Conservation (phyloP, 2,888 invertebrate genomes). For the Teinopalpus imperialis region DNA sequence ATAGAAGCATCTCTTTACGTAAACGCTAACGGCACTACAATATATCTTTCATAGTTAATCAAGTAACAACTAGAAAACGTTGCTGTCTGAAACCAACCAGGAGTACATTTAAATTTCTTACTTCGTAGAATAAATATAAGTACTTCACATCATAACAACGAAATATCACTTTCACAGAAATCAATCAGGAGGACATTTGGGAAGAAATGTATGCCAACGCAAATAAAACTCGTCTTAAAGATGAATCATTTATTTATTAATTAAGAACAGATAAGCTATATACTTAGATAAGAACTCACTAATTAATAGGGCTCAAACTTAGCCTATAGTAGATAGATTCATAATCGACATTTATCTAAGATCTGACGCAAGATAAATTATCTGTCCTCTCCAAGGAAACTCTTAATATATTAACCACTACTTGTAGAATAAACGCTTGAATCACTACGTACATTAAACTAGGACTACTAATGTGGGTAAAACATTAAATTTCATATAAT, state of each 20-base stretch:
- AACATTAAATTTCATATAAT: constrained; percentile 15
- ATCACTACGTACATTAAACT: constrained; percentile 23
- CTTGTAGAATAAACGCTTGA: constrained; percentile 25
- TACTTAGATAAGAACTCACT: constrained; percentile 62
- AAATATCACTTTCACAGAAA: too few species aligned
- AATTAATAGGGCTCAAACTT: constrained; percentile 64
- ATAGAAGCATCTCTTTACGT: too few species aligned
- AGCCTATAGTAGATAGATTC: constrained; percentile 43
- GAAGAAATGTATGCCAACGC: too few species aligned
- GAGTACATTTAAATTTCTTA: too few species aligned
- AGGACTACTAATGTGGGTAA: constrained; percentile 19
- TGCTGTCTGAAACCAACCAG: too few species aligned
- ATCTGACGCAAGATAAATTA: constrained; percentile 76
- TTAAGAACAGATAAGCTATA: constrained; percentile 75
- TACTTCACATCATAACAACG: too few species aligned
- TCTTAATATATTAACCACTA: constrained; percentile 25
- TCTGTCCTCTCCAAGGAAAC: constrained; percentile 34
- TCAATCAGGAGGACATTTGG: too few species aligned
- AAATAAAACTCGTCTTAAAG: constrained; percentile 63
- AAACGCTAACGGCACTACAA: too few species aligned
- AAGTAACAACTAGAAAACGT: too few species aligned
- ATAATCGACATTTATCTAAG: constrained; percentile 38
- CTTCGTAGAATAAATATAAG: too few species aligned
- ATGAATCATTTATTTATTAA: constrained; percentile 74
- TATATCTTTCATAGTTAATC: too few species aligned